Evolutionary conservation across 2,888 invertebrate genomes (phyloP), one percentile per base, ranked within the genome.

Genomic region (Agrotis clavis): DNA sequence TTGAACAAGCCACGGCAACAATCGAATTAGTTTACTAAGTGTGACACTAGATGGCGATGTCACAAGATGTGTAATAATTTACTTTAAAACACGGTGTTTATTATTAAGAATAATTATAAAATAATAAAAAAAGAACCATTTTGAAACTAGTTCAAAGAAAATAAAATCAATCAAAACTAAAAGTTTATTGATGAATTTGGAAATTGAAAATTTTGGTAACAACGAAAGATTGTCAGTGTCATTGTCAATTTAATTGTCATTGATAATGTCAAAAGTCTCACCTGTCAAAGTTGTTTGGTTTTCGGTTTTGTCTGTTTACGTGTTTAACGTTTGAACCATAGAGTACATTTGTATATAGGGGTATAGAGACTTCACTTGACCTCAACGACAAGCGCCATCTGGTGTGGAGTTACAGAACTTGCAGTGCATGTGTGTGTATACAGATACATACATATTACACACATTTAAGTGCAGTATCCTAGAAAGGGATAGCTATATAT

Each of bases 241-340:
- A 21, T 1, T 56, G 25, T 56, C 71, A 69, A 18, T 25, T 1
- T 5, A 2, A 30, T 30, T 6, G 6, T 41, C 35, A 35, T 4
- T 56, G 65, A 48, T n/a, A 48, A 0, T 67, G 45, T 66, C 76
- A 75, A 47, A 41, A 25, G 25, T 53, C 50, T n/a, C 7, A 35
- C 41, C 47, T 25, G 63, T 74, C 74, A 81, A 45, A 57, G 14
- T 45, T 81, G 77, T 71, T 78, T 56, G 51, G 19, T 47, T 41
- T 35, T 66, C 14, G 30, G 9, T 18, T 56, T 16, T 41, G 51
- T 61, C 14, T 56, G 57, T 75, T 62, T 50, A 57, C 64, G 18
- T 47, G 35, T 41, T 47, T 59, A 48, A 21, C 25, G n/a, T n/a
- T n/a, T n/a, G n/a, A n/a, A n/a, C n/a, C n/a, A n/a, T n/a, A n/a